phyloP scores from a whole-genome alignment of 2,797 vertebrate species.

The Cyprinella venusta region DNA sequence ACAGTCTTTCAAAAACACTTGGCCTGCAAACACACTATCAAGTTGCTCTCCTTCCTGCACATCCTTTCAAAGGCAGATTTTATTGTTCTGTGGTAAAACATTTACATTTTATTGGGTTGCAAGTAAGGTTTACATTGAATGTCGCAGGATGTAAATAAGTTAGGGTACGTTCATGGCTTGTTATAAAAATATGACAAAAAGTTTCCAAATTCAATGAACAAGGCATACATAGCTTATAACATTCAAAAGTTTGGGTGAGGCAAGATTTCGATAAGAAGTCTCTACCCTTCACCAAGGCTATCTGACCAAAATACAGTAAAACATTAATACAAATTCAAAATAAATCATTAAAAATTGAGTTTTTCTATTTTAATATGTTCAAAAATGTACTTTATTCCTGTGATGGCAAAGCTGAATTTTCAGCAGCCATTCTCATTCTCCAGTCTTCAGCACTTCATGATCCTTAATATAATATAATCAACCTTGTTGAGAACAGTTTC shows the following conservation, averaged over 20 bases:
- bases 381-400: not conserved
- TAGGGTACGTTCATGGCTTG: not conserved
- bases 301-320: not conserved
- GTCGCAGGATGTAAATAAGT: not conserved
- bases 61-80: conserved; percentile 7
- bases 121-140: conserved; percentile 2
- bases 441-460: too few relatives aligned
- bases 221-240: not conserved
- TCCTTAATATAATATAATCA: too few relatives aligned
- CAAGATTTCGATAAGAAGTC: not conserved
- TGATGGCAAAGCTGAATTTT: too few relatives aligned
- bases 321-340: too few relatives aligned
- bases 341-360: too few relatives aligned
- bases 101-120: conserved; percentile 13
- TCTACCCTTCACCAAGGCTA: not conserved
- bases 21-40: conserved; percentile 2
- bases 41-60: conserved; percentile 14
- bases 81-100: conserved; percentile 1
- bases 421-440: too few relatives aligned
- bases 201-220: not conserved
- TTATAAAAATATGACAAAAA: not conserved
- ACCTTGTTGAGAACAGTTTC: too few relatives aligned
- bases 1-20: conserved; percentile 10
- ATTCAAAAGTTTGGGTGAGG: not conserved
- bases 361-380: not conserved